Evolutionary conservation across 2,113 vertebrate species (phyloP).

Genomic region (Burhinus oedicnemus): DNA sequence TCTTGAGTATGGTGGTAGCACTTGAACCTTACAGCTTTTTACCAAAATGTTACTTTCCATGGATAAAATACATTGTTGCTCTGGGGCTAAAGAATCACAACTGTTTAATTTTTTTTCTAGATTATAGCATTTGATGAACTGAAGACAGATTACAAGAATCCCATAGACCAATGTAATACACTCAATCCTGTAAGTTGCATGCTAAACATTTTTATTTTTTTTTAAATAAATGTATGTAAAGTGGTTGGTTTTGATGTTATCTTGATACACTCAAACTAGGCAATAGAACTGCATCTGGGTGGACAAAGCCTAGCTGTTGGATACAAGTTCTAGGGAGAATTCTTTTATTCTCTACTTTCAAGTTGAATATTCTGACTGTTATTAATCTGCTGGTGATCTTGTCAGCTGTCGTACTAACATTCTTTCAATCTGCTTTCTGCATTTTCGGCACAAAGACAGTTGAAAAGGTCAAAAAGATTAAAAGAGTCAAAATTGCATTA

Average conservation of each 20-base stretch:
- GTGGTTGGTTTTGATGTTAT: background rate
- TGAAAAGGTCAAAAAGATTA: slow-evolving; percentile 99
- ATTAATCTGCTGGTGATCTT: slow-evolving; percentile 86
- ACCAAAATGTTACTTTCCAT: background rate
- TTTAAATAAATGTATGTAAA: background rate
- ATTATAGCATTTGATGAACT: slow-evolving; percentile 99
- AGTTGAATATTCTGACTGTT: slow-evolving; percentile 84
- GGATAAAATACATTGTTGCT: background rate
- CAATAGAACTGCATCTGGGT: background rate
- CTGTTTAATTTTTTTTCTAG: slow-evolving; percentile 69
- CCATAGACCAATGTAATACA: slow-evolving; percentile 99
- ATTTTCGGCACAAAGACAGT: slow-evolving; percentile 95
- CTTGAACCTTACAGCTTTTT: background rate
- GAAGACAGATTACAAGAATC: slow-evolving; percentile 99
- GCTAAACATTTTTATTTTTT: background rate
- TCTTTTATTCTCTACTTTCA: slow-evolving; percentile 34
- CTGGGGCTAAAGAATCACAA: background rate
- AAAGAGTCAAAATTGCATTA: slow-evolving; percentile 99
- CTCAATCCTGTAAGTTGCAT: slow-evolving; percentile 94
- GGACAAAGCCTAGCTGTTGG: slow-evolving; percentile 1
- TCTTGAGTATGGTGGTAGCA: too few species aligned
- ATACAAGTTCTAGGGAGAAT: slow-evolving; percentile 15
- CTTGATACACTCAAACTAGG: background rate
- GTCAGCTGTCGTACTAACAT: slow-evolving; percentile 94
- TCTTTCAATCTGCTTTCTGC: slow-evolving; percentile 91